Conservation (phyloP, 1,140 invertebrate species). For the Cherax quadricarinatus region DNA sequence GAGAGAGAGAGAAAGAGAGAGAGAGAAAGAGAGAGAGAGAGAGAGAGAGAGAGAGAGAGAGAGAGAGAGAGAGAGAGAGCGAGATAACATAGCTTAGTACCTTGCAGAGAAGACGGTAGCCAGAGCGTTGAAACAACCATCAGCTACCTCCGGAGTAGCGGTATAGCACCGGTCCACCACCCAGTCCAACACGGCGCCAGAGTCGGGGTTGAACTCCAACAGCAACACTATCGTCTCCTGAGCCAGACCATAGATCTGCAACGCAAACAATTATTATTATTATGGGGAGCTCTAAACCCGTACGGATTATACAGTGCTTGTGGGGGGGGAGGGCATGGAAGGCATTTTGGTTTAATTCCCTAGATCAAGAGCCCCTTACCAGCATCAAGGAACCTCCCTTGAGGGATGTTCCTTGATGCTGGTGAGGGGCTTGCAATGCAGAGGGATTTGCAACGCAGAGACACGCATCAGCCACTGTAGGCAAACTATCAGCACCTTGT, state of each 20-base stretch:
- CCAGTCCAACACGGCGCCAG: slow-evolving; percentile 95
- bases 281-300: no score
- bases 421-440: no score
- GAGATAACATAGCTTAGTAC: slow-evolving; percentile 77
- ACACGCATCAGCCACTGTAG: no score
- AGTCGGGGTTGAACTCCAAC: slow-evolving; percentile 97
- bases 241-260: slow-evolving; percentile 91
- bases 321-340: no score
- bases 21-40: neutral
- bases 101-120: slow-evolving; percentile 97
- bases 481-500: no score
- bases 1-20: no score
- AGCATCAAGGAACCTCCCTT: no score
- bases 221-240: slow-evolving; percentile 95
- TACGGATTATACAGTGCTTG: no score
- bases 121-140: slow-evolving; percentile 96
- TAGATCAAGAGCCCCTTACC: no score
- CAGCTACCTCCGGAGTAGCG: slow-evolving; percentile 90
- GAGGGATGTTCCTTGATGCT: no score
- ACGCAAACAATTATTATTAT: neutral
- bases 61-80: slow-evolving; percentile 3
- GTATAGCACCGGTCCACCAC: slow-evolving; percentile 98
- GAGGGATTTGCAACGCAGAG: no score
- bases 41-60: slow-evolving; percentile 1
- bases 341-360: no score